Evolutionary conservation across 2,797 vertebrate genomes (phyloP).

Genomic region (Diplodus sargus): DNA sequence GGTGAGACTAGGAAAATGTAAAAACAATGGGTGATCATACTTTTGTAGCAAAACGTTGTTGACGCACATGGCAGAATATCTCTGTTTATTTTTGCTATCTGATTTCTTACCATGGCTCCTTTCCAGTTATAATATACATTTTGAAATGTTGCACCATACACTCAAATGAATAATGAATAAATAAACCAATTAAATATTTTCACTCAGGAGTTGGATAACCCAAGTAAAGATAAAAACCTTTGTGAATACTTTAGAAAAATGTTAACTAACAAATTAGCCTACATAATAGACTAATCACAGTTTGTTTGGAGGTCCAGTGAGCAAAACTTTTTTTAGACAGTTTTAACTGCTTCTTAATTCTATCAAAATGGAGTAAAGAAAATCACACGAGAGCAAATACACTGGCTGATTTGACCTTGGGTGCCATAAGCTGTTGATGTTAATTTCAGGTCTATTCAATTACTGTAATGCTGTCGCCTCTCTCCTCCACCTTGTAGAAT

Average conservation of each 20-base stretch:
- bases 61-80: neutral
- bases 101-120: neutral
- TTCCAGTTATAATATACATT: neutral
- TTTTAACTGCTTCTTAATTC: neutral
- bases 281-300: neutral
- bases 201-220: neutral
- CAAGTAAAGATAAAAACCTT: neutral
- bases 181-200: neutral
- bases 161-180: neutral
- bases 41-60: neutral
- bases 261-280: neutral
- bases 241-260: neutral
- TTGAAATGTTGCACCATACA: neutral
- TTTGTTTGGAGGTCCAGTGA: neutral
- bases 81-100: neutral
- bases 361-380: constrained; percentile 30
- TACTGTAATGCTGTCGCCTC: constrained; percentile 55
- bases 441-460: constrained; percentile 74
- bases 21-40: neutral
- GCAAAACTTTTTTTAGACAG: neutral
- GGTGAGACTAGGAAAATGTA: neutral
- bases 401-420: constrained; percentile 57
- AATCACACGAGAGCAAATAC: constrained; percentile 32
- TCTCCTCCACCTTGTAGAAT: constrained; percentile 64
- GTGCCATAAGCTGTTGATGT: constrained; percentile 61